Evolutionary conservation across 2,888 invertebrate species (phyloP).

Genomic region (Eupithecia inturbata): DNA sequence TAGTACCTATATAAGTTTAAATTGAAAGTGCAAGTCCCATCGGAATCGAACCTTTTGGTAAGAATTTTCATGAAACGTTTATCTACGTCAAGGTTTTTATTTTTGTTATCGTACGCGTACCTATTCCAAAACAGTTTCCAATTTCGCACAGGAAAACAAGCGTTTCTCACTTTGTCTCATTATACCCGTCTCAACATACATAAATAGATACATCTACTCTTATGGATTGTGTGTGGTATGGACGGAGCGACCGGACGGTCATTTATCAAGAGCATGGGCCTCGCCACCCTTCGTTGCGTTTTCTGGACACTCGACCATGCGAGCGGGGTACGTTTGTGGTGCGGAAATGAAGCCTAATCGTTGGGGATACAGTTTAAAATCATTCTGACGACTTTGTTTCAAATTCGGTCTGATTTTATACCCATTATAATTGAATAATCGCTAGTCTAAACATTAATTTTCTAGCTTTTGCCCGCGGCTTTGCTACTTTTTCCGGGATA

Average conservation of each 20-base stretch:
- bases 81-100: neutral
- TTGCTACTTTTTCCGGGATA: no score
- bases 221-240: constrained; percentile 12
- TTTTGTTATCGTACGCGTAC: neutral
- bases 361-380: neutral
- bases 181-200: neutral
- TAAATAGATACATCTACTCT: neutral
- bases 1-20: no score
- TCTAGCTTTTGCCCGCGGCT: neutral
- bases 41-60: neutral
- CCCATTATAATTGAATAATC: neutral
- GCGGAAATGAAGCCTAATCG: neutral
- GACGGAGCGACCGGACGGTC: constrained; percentile 18
- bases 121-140: neutral
- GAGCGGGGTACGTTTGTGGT: neutral
- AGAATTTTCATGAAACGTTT: neutral
- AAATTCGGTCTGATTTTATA: neutral
- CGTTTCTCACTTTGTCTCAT: neutral
- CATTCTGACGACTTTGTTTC: neutral
- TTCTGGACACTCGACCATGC: constrained; percentile 13
- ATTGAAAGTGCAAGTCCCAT: neutral
- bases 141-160: neutral
- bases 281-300: constrained; percentile 10
- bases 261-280: constrained; percentile 29
- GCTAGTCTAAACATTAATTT: neutral